Evolutionary conservation across 92 coral and sea anemone species (phyloP).

Genomic region (Ricordea florida): DNA sequence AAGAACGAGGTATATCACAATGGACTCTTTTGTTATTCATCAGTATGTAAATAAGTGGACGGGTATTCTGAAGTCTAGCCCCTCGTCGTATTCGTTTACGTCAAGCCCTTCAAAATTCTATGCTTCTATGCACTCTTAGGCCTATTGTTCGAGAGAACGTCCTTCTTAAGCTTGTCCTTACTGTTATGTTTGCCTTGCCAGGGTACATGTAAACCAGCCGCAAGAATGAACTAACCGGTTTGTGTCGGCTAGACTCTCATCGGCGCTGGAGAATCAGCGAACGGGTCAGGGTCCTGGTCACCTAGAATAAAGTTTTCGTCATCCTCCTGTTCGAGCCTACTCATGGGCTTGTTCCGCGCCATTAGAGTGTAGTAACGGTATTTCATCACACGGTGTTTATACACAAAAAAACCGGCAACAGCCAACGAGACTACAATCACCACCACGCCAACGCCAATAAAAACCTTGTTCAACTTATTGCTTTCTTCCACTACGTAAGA

Average conservation of each 20-base stretch:
- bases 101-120: too few relatives aligned
- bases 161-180: too few relatives aligned
- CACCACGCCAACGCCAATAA: conserved; percentile 83
- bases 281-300: conserved; percentile 1
- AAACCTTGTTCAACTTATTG: conserved; percentile 49
- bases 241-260: not conserved
- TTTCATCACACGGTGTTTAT: conserved; percentile 69
- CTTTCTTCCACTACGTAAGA: not conserved
- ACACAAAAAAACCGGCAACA: conserved; percentile 68
- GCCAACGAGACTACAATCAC: conserved; percentile 50
- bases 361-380: conserved; percentile 69
- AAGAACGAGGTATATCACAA: too few relatives aligned
- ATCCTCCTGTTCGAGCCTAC: conserved; percentile 76
- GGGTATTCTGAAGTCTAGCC: too few relatives aligned
- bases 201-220: too few relatives aligned
- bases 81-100: too few relatives aligned
- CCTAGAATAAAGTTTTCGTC: conserved; percentile 51
- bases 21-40: too few relatives aligned
- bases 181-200: too few relatives aligned
- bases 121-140: too few relatives aligned
- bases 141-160: too few relatives aligned
- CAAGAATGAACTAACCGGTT: not conserved
- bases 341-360: conserved; percentile 87
- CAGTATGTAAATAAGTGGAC: too few relatives aligned
- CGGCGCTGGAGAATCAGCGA: not conserved